These are phyloP conservation scores for Plecturocebus donacophilus DNA, from an alignment of 2,113 vertebrate genomes.

Conservation along the genomic window DNA sequence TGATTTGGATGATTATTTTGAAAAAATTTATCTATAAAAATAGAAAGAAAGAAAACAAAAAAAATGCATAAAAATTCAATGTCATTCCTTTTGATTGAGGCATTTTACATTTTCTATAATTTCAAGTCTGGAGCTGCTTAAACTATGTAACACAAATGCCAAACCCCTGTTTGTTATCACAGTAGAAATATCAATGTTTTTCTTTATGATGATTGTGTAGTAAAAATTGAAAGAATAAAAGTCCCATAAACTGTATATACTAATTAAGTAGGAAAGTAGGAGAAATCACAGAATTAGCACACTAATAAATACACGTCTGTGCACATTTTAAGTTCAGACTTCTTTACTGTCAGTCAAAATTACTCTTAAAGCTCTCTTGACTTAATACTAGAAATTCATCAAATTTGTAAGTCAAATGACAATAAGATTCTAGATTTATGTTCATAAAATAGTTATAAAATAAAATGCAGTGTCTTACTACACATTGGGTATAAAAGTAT, in stretches of 20 bases:
- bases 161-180: neutral
- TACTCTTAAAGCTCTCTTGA: conserved; percentile 51
- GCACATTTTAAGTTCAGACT: conserved; percentile 53
- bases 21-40: neutral
- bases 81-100: neutral
- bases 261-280: neutral
- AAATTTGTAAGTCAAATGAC: neutral
- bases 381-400: conserved; percentile 47
- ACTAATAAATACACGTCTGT: neutral
- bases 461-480: neutral
- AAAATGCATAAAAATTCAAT: neutral
- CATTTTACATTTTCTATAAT: neutral
- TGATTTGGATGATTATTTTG: neutral
- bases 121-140: neutral
- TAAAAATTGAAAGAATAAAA: neutral
- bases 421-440: conserved; percentile 47
- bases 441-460: conserved; percentile 59
- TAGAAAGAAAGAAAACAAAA: neutral
- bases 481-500: conserved; percentile 24
- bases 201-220: neutral
- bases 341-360: conserved; percentile 55
- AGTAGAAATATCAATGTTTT: neutral
- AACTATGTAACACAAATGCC: neutral
- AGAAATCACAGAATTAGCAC: neutral
- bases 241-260: neutral